Conservation (phyloP, 2,888 invertebrate genomes). For the Graphium colonna region DNA sequence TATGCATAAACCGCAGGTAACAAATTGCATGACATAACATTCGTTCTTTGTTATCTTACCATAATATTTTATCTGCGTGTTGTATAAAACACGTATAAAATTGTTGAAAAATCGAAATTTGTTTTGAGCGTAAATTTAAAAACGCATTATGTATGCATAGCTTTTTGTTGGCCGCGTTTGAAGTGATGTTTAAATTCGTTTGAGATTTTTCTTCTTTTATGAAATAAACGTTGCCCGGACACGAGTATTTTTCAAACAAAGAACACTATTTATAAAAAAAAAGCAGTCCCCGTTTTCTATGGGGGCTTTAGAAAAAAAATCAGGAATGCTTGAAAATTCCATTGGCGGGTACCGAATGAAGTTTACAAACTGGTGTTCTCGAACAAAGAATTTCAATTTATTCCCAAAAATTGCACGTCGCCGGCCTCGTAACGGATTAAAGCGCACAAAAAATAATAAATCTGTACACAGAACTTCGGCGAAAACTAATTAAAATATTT, state of each 20-base stretch:
- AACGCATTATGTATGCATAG: constrained; percentile 7
- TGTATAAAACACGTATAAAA: constrained; percentile 13
- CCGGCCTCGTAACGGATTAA: constrained; percentile 6
- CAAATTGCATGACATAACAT: too few relatives aligned
- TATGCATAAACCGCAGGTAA: too few relatives aligned
- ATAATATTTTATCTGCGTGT: constrained; percentile 3
- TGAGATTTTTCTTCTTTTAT: too few relatives aligned
- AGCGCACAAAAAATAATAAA: constrained; percentile 2
- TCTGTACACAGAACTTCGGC: background rate
- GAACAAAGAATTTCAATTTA: constrained; percentile 16
- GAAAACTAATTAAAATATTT: background rate
- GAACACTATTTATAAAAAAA: too few relatives aligned
- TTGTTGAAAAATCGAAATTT: constrained; percentile 23
- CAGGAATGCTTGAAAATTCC: background rate
- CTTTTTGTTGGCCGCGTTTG: background rate
- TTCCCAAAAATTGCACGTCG: constrained; percentile 1
- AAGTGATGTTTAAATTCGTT: too few relatives aligned
- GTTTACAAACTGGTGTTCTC: constrained; percentile 11
- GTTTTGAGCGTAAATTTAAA: constrained; percentile 19
- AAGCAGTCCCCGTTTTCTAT: too few relatives aligned
- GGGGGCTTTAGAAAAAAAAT: background rate
- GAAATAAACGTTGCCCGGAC: too few relatives aligned
- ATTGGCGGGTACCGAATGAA: constrained; percentile 13
- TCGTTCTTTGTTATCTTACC: too few relatives aligned
- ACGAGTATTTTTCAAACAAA: too few relatives aligned